Base-by-base conservation (phyloP, 2,113 vertebrate species). In the Crotalus viridis region DNA sequence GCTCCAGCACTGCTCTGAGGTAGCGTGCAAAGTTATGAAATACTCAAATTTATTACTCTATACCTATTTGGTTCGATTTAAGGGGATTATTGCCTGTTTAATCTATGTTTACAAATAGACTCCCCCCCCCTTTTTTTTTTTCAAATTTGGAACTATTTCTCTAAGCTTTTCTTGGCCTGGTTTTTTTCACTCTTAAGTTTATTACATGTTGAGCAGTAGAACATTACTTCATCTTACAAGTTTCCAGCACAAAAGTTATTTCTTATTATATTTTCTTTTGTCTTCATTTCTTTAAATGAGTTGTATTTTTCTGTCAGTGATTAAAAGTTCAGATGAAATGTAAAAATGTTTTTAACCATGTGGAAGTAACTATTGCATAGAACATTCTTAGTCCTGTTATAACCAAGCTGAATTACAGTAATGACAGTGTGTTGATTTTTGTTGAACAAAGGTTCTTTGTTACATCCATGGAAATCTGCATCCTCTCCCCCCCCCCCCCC, bases 341-440 rank as follows among this genome's bases (percentile, higher is more conserved):
- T 59, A 69, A 56, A 87, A 87, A 95, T 93, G 87, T 69, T 92
- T 93, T 28, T 39, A 94, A 87, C 90, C 55, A 48, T 88, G 56
- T 93, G 74, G 57, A 94, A 96, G 87, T 89, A 94, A 91, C 90
- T 96, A 90, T 94, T 85, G 4, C 1, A 88, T 95, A 22, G 0
- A 94, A 46, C 90, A 46, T 90, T 93, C 95, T 95, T 95, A 94
- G 94, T 94, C 88, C 93, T 94, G 90, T 94, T 88, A 57, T 92
- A 95, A 95, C 93, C 91, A 54, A 89, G 90, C 69, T 93, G 89
- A 94, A 95, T 90, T 90, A 90, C 21, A 92, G 64, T 81, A 89
- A 88, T 93, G 92, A 56, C 93, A 92, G 92, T 59, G 43, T 85
- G 69, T 51, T 89, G 88, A 26, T 93, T 93, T 61, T 22, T 89